Conservation (phyloP, 1,140 invertebrate species). For the Drosophila pachea region DNA sequence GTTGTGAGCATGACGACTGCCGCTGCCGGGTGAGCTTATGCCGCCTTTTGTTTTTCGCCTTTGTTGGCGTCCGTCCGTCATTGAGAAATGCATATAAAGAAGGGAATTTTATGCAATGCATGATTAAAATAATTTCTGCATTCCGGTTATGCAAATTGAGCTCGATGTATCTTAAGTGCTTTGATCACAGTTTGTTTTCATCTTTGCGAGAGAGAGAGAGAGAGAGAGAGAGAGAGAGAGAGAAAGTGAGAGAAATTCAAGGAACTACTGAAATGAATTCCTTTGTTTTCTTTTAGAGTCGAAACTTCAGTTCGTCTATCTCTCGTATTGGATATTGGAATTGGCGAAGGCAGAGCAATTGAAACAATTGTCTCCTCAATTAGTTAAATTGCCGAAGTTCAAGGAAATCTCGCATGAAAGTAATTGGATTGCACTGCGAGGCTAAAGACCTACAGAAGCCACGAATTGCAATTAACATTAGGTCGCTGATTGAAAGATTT, state of each 20-base stretch:
- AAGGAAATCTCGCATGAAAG: slow-evolving; percentile 14
- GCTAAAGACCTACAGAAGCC: slow-evolving; percentile 18
- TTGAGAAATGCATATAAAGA: slow-evolving; percentile 54
- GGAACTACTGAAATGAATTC: no score
- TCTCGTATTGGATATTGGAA: no score
- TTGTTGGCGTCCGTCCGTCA: background rate
- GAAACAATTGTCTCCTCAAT: slow-evolving; percentile 47
- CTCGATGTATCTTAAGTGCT: slow-evolving; percentile 37
- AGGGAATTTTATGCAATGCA: slow-evolving; percentile 64
- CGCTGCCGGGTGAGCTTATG: background rate
- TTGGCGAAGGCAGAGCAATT: no score
- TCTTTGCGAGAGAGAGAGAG: no score
- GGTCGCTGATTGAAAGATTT: slow-evolving; percentile 43
- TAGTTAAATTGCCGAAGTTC: slow-evolving; percentile 28
- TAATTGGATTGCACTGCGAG: slow-evolving; percentile 26
- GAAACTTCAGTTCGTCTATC: no score
- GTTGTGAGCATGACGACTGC: no score
- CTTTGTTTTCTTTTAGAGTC: no score
- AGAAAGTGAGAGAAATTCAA: no score
- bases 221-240: background rate
- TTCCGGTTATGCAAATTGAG: slow-evolving; percentile 60
- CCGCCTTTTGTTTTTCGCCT: background rate
- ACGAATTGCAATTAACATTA: slow-evolving; percentile 51
- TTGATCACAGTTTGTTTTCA: slow-evolving; percentile 1
- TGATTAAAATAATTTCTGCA: slow-evolving; percentile 69